These are phyloP conservation scores for Dendrocincla fuliginosa DNA, from an alignment of 2,797 vertebrate genomes.

Conservation along the genomic window DNA sequence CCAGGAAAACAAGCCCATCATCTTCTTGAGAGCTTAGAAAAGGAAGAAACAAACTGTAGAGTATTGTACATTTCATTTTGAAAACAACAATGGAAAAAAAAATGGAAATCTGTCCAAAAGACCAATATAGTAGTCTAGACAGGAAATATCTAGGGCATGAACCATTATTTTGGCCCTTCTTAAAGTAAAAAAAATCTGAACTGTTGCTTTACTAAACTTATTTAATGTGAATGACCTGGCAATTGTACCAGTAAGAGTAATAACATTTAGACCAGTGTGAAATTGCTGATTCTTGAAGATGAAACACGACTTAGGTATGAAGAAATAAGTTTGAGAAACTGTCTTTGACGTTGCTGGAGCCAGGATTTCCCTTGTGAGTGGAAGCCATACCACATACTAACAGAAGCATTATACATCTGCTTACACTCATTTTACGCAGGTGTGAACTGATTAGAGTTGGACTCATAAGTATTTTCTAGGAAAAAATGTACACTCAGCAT, in stretches of 20 bases:
- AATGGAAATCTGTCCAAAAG: conserved; percentile 38
- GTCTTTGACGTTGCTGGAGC: background rate
- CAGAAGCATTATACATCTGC: conserved; percentile 44
- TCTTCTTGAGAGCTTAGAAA: background rate
- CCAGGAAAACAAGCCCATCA: background rate
- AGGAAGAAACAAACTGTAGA: background rate
- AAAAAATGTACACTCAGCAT: background rate
- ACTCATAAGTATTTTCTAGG: background rate
- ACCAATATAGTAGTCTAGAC: conserved; percentile 73
- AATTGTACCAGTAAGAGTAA: conserved; percentile 23
- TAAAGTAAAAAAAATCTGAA: conserved; percentile 62
- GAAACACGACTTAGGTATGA: conserved; percentile 45
- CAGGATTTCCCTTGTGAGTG: conserved; percentile 8
- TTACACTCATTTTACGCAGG: conserved; percentile 5
- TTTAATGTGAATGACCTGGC: conserved; percentile 29
- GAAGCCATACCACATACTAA: background rate
- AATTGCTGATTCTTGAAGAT: conserved; percentile 23
- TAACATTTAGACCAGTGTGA: conserved; percentile 2
- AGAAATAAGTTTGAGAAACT: conserved; percentile 42
- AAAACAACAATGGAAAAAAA: conserved; percentile 48
- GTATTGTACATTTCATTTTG: conserved; percentile 25
- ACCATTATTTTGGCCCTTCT: conserved; percentile 52
- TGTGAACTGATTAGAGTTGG: conserved; percentile 14
- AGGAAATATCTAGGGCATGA: conserved; percentile 72
- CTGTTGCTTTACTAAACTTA: conserved; percentile 23